phyloP scores from a whole-genome alignment of 1,140 invertebrate species.

The Oscheius sp. region DNA sequence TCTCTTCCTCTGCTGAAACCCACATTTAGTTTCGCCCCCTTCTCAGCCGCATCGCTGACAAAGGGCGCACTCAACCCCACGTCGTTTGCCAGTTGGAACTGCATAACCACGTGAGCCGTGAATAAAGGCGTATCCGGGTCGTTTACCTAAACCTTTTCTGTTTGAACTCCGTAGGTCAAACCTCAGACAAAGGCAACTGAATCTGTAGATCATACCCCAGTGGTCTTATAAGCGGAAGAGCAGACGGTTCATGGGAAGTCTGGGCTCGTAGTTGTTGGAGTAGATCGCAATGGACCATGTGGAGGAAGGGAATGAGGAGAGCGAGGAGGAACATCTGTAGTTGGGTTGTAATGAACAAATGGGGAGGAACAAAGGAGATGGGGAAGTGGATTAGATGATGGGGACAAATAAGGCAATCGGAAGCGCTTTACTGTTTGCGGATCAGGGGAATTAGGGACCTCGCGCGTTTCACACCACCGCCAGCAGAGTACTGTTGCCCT shows the following conservation, averaged over 20 bases:
- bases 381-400: background rate
- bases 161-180: background rate
- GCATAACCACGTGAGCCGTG: conserved; percentile 19
- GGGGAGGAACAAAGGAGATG: no score
- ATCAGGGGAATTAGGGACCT: background rate
- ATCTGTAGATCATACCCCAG: conserved; percentile 21
- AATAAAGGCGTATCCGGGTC: conserved; percentile 26
- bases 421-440: background rate
- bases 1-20: background rate
- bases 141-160: background rate
- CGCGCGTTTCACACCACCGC: conserved; percentile 10
- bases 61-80: conserved; percentile 12
- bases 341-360: no score
- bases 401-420: background rate
- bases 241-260: background rate
- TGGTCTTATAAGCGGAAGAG: conserved; percentile 7
- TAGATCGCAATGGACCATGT: background rate
- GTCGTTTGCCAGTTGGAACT: conserved; percentile 19
- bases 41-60: conserved; percentile 17
- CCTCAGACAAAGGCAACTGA: conserved; percentile 28
- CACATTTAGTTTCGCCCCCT: conserved; percentile 14
- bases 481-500: no score
- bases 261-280: background rate
- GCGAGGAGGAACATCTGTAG: background rate
- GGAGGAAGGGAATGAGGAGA: background rate